These are phyloP conservation scores for Pyxicephalus adspersus DNA, from an alignment of 2,113 vertebrate species.

Conservation along the genomic window DNA sequence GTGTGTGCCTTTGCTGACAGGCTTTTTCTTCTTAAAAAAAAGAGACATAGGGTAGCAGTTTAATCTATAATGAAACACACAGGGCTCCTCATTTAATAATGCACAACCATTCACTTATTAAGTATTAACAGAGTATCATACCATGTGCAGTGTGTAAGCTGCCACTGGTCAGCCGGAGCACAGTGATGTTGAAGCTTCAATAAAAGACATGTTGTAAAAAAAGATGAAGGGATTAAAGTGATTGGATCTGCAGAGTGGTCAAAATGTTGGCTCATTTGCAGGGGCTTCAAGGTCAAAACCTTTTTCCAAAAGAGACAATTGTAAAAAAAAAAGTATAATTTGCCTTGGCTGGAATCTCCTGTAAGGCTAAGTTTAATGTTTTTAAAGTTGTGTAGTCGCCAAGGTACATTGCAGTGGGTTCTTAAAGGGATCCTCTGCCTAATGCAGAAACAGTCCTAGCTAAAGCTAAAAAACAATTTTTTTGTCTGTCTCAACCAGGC, in stretches of 20 bases:
- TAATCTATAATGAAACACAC: conserved; percentile 73
- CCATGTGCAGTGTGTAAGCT: conserved; percentile 58
- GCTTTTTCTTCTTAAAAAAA: neutral
- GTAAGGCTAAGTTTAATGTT: too few species aligned
- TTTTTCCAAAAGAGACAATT: too few species aligned
- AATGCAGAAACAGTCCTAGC: too few species aligned
- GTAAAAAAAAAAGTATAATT: too few species aligned
- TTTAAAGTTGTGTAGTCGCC: too few species aligned
- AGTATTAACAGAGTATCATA: conserved; percentile 71
- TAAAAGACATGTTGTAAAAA: neutral
- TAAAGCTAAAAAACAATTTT: too few species aligned
- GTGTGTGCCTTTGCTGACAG: neutral
- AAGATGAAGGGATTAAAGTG: neutral
- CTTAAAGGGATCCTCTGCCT: too few species aligned
- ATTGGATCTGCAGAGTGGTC: neutral
- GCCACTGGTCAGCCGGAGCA: conserved; percentile 3
- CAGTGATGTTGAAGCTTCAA: neutral
- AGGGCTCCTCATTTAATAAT: conserved; percentile 72
- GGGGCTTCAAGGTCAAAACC: too few species aligned
- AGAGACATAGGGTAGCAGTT: conserved; percentile 62
- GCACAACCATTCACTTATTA: conserved; percentile 71
- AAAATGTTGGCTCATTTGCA: neutral
- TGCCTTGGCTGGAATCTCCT: too few species aligned
- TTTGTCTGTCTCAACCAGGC: too few species aligned
- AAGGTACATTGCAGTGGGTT: too few species aligned